A percentile compares a stretch with the other conserved stretches of the same genome.
Evolutionary conservation across 2,113 vertebrate genomes (phyloP).

Genomic region (Zonotrichia leucophrys): DNA sequence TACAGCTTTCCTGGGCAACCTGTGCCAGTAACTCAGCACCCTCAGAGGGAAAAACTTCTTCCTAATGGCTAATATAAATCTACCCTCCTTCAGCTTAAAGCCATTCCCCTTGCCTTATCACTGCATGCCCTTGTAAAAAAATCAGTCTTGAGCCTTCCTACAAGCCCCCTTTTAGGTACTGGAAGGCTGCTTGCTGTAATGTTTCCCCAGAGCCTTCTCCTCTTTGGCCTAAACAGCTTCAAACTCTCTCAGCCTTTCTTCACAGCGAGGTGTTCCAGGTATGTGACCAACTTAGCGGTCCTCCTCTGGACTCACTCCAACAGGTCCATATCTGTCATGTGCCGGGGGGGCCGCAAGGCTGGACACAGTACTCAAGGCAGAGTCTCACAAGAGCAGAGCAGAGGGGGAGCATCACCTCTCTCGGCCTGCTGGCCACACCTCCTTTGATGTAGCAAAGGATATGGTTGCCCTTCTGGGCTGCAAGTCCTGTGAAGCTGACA

Average conservation of each 20-base stretch:
- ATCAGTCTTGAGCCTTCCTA: neutral
- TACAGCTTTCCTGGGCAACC: neutral
- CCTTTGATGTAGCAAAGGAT: neutral
- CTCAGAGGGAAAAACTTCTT: neutral
- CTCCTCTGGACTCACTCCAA: neutral
- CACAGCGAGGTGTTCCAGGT: neutral
- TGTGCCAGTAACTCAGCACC: neutral
- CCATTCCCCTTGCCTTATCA: neutral
- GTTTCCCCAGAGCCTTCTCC: neutral
- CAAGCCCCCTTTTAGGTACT: neutral
- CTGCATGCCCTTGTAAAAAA: neutral
- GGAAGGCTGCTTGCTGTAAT: neutral
- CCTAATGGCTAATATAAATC: neutral
- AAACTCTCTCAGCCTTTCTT: neutral
- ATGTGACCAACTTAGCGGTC: neutral
- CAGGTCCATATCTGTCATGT: neutral
- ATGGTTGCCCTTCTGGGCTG: neutral
- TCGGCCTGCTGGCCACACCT: neutral
- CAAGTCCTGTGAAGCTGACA: neutral
- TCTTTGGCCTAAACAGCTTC: neutral
- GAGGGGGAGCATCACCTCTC: neutral
- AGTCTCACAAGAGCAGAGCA: neutral
- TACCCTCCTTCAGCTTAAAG: neutral
- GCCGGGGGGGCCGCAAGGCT: neutral
- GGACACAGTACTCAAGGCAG: neutral